phyloP scores from a whole-genome alignment of 1,140 invertebrate genomes.

The Orchestia grillus region DNA sequence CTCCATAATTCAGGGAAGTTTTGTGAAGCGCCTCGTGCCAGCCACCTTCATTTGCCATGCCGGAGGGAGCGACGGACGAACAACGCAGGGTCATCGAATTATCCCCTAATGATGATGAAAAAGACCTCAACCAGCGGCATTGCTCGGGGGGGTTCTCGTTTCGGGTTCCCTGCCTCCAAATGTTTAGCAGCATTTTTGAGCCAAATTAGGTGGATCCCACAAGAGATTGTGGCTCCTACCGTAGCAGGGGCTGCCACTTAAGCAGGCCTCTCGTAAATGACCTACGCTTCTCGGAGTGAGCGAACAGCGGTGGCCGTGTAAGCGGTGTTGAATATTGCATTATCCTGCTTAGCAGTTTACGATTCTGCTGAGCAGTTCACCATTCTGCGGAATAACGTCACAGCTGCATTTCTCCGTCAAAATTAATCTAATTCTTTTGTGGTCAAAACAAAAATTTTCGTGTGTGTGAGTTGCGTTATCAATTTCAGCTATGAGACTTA shows the following conservation, averaged over 20 bases:
- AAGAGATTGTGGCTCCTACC: neutral
- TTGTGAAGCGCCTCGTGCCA: neutral
- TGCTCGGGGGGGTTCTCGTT: neutral
- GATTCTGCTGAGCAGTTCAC: too few relatives aligned
- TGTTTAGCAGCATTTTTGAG: neutral
- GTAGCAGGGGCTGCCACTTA: neutral
- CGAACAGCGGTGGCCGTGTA: neutral
- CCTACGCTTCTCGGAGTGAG: neutral
- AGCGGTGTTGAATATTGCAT: too few relatives aligned
- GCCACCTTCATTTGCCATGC: neutral
- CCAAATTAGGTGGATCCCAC: neutral
- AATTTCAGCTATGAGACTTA: too few relatives aligned
- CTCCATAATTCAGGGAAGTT: neutral
- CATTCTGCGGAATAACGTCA: too few relatives aligned
- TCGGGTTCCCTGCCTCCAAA: neutral
- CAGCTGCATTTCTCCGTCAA: too few relatives aligned
- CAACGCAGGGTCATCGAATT: neutral
- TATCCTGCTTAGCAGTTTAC: too few relatives aligned
- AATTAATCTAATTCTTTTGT: too few relatives aligned
- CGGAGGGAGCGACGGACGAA: neutral
- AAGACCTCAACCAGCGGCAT: neutral
- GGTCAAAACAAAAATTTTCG: too few relatives aligned
- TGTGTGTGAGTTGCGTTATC: too few relatives aligned
- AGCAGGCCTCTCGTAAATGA: neutral
- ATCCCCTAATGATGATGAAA: slow-evolving; percentile 8